Evolutionary conservation across 2,888 invertebrate genomes (phyloP).

Genomic region (Actias luna): DNA sequence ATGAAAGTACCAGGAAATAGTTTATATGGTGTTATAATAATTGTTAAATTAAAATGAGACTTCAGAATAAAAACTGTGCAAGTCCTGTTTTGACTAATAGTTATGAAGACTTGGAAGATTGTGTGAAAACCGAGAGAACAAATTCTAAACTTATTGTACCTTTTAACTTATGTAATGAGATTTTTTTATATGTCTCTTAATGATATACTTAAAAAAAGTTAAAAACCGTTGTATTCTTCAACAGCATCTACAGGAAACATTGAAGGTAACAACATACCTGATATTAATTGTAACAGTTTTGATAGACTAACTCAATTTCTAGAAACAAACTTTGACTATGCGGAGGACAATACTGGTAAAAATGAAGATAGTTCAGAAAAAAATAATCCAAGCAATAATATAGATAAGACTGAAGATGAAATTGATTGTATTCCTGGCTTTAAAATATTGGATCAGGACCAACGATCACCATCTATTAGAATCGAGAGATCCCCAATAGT

Average conservation of each 20-base stretch:
- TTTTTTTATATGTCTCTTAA: conserved; percentile 63
- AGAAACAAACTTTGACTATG: conserved; percentile 84
- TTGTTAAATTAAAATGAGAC: conserved; percentile 36
- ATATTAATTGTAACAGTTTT: conserved; percentile 43
- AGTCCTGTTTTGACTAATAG: conserved; percentile 52
- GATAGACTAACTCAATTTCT: conserved; percentile 65
- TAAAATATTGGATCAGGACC: conserved; percentile 64
- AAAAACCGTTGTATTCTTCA: conserved; percentile 65
- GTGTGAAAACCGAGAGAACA: conserved; percentile 43
- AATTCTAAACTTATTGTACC: conserved; percentile 59
- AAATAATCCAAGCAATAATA: conserved; percentile 2
- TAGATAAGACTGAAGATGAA: conserved; percentile 25
- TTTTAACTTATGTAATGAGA: conserved; percentile 65
- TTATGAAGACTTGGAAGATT: conserved; percentile 35
- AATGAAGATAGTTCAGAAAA: conserved; percentile 47
- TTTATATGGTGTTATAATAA: too few species aligned
- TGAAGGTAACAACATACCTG: conserved; percentile 58
- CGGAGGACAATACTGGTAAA: conserved; percentile 58
- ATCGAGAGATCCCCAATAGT: conserved; percentile 78
- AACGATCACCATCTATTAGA: conserved; percentile 71
- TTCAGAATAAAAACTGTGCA: conserved; percentile 41
- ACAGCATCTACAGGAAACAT: conserved; percentile 67
- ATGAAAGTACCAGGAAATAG: too few species aligned
- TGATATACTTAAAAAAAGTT: conserved; percentile 60
- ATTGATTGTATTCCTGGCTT: conserved; percentile 43